phyloP scores from a whole-genome alignment of 2,113 vertebrate genomes.

The Rhea americana region DNA sequence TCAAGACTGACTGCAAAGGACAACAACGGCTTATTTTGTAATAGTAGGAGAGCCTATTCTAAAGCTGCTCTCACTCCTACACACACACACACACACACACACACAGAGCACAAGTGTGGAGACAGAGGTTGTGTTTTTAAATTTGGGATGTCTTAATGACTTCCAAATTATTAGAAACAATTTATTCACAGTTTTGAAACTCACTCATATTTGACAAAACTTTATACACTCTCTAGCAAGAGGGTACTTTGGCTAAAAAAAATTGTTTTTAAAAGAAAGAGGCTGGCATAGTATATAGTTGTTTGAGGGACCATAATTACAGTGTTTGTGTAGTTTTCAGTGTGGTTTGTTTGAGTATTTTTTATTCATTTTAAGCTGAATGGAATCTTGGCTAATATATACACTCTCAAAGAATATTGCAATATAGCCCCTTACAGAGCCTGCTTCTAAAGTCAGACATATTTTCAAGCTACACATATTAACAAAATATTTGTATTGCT shows the following conservation, averaged over 20 bases:
- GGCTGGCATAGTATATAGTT: neutral
- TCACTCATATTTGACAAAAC: neutral
- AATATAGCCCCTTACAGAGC: neutral
- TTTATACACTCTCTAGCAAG: neutral
- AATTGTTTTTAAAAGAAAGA: neutral
- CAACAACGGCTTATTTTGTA: neutral
- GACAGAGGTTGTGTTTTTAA: neutral
- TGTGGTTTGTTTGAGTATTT: neutral
- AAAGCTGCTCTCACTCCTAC: neutral
- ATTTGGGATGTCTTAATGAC: neutral
- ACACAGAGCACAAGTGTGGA: neutral
- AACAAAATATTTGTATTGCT: neutral
- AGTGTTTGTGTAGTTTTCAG: neutral
- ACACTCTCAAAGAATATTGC: neutral
- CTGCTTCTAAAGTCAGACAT: neutral
- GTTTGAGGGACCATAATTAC: neutral
- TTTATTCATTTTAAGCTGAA: neutral
- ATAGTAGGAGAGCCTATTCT: neutral
- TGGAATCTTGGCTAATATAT: neutral
- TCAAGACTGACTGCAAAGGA: neutral
- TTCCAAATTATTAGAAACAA: neutral
- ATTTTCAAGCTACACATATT: neutral
- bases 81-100: neutral
- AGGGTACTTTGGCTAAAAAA: neutral
- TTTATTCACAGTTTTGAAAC: neutral